Evolutionary conservation across 2,113 vertebrate genomes (phyloP).

Genomic region (Coptodon bakossiorum): DNA sequence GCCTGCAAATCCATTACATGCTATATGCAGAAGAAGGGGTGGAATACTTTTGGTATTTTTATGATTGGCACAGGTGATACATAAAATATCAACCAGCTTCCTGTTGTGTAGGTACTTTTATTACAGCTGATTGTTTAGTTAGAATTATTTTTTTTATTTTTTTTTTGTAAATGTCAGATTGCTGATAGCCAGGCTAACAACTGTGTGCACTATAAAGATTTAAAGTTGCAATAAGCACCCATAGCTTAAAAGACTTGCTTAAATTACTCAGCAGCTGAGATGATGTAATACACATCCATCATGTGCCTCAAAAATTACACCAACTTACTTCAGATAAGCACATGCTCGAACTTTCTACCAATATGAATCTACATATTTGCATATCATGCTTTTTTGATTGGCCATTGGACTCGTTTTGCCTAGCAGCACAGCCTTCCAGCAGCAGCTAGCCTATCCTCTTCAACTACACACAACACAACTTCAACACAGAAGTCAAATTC

Average conservation of each 20-base stretch:
- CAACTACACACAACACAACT: not conserved
- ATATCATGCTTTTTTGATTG: not conserved
- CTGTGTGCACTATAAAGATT: not conserved
- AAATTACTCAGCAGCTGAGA: not conserved
- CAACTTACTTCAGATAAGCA: not conserved
- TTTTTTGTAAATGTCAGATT: not conserved
- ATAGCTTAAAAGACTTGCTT: not conserved
- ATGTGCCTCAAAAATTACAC: not conserved
- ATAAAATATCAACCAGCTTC: not conserved
- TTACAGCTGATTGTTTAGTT: not conserved
- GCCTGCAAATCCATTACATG: not conserved
- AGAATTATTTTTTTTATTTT: rapidly evolving
- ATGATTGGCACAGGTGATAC: not conserved
- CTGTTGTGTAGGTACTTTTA: not conserved
- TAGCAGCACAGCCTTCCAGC: not conserved
- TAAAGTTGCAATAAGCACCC: not conserved
- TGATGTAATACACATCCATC: not conserved
- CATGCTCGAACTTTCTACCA: not conserved
- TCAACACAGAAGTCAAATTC: not conserved
- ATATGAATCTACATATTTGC: not conserved
- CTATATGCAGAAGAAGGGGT: not conserved
- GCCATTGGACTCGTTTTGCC: not conserved
- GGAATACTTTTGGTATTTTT: not conserved
- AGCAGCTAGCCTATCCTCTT: not conserved
- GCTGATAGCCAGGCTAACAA: not conserved